Conservation (phyloP, 2,888 invertebrate species). For the Mimas tiliae region DNA sequence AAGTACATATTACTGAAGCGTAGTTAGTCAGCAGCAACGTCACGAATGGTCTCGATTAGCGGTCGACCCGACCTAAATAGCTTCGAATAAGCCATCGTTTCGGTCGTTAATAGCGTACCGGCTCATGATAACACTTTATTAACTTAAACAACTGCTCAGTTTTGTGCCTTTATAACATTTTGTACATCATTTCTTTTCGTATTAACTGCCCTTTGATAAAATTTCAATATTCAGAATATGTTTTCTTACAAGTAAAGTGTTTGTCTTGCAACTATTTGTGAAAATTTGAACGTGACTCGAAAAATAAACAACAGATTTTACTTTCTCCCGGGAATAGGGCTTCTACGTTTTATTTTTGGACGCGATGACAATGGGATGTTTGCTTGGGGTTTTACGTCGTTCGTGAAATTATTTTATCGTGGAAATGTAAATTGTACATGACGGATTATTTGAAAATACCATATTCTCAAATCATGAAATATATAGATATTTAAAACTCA, state of each 20-base stretch:
- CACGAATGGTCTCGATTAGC: conserved; percentile 67
- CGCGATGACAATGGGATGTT: conserved; percentile 12
- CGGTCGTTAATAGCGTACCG: conserved; percentile 61
- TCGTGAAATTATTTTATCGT: neutral
- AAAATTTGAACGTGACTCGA: conserved; percentile 13
- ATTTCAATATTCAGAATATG: neutral
- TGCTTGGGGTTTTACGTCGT: conserved; percentile 5
- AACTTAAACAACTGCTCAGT: conserved; percentile 15
- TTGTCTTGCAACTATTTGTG: neutral
- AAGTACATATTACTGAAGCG: conserved; percentile 13
- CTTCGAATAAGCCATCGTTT: conserved; percentile 63
- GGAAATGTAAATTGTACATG: neutral
- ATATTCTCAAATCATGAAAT: too few relatives aligned
- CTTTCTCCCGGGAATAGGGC: conserved; percentile 18
- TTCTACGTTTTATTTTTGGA: conserved; percentile 7
- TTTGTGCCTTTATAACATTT: conserved; percentile 9
- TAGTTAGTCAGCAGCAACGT: conserved; percentile 48
- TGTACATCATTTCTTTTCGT: neutral
- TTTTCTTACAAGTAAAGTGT: neutral
- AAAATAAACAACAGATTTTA: conserved; percentile 18
- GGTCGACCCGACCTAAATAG: conserved; percentile 75
- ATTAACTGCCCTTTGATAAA: neutral
- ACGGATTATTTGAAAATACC: neutral
- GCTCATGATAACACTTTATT: conserved; percentile 23
- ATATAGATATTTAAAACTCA: too few relatives aligned